phyloP scores from a whole-genome alignment of 2,113 vertebrate species.

The Monarcha castaneiventris region DNA sequence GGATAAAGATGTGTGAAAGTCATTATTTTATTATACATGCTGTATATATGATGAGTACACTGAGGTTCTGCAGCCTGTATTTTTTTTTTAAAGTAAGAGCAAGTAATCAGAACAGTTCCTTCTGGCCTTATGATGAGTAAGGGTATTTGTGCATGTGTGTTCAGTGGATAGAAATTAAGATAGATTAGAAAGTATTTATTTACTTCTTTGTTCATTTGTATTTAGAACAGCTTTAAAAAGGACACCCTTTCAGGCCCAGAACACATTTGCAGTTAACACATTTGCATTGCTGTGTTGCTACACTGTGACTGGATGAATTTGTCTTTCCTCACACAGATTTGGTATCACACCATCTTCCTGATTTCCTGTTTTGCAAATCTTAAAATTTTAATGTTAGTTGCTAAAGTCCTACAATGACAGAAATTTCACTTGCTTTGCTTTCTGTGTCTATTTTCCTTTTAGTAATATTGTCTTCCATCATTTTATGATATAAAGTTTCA shows the following conservation, averaged over 20 bases:
- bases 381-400: background rate
- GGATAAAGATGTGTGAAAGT: fast-evolving
- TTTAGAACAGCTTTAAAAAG: background rate
- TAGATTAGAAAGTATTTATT: background rate
- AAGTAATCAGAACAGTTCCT: background rate
- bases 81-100: background rate
- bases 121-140: background rate
- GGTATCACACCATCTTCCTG: background rate
- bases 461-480: background rate
- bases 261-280: background rate
- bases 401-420: background rate
- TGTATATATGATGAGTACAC: background rate
- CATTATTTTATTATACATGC: background rate
- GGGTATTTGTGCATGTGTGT: background rate
- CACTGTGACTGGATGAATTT: background rate
- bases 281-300: background rate
- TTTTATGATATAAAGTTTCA: background rate
- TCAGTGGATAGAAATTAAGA: background rate
- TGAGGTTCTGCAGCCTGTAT: background rate
- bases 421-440: background rate
- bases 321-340: background rate
- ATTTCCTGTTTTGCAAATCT: background rate
- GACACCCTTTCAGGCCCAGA: background rate
- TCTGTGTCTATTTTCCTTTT: background rate
- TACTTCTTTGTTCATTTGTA: background rate